phyloP scores from a whole-genome alignment of 1,140 invertebrate genomes.

The Limonius californicus region DNA sequence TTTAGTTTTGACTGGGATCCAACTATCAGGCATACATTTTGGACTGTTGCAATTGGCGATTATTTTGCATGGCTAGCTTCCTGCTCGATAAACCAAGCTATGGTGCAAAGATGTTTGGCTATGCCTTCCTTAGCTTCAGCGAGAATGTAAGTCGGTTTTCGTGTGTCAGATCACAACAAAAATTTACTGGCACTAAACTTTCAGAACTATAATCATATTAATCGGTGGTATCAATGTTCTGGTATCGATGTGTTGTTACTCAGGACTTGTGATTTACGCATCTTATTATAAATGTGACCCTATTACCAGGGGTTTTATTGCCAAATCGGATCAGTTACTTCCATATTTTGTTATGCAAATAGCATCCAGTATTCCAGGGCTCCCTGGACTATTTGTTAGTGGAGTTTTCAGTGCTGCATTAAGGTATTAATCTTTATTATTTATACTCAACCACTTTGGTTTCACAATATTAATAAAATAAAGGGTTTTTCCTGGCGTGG shows the following conservation, averaged over 20 bases:
- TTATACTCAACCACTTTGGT: too few relatives aligned
- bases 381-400: constrained; percentile 65
- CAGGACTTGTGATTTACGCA: constrained; percentile 72
- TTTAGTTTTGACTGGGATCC: constrained; percentile 72
- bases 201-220: constrained; percentile 46
- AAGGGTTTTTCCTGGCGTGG: too few relatives aligned
- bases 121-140: constrained; percentile 68
- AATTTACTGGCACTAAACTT: too few relatives aligned
- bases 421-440: too few relatives aligned
- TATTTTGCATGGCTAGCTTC: constrained; percentile 77
- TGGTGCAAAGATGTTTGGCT: constrained; percentile 77
- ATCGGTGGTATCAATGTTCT: constrained; percentile 45
- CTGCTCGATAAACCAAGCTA: constrained; percentile 79
- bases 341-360: constrained; percentile 64
- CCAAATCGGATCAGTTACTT: constrained; percentile 55
- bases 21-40: constrained; percentile 74
- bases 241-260: constrained; percentile 53
- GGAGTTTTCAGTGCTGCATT: constrained; percentile 67
- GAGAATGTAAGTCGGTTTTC: constrained; percentile 62
- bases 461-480: too few relatives aligned
- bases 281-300: constrained; percentile 73
- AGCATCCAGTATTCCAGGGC: constrained; percentile 52
- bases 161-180: background rate
- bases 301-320: constrained; percentile 54
- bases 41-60: constrained; percentile 75